These are phyloP conservation scores for Lanistes nyassanus DNA, from an alignment of 1,140 invertebrate genomes.

Conservation along the genomic window DNA sequence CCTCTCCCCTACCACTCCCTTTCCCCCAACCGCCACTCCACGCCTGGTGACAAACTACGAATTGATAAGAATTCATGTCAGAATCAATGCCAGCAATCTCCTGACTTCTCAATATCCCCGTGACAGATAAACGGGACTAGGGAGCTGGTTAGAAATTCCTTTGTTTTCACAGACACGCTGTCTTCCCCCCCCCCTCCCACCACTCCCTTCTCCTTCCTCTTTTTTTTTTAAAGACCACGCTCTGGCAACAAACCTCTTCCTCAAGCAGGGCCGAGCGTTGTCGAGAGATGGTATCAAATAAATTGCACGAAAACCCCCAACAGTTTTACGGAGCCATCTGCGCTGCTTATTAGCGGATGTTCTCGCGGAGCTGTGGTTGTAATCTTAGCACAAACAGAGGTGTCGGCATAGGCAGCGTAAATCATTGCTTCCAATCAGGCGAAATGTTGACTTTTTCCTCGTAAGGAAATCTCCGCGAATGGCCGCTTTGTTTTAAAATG, in stretches of 20 bases:
- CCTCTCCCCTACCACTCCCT: not conserved
- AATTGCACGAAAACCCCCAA: conserved; percentile 22
- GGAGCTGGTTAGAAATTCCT: conserved; percentile 18
- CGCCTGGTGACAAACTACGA: conserved; percentile 27
- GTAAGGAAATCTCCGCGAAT: not conserved
- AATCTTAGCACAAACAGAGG: conserved; percentile 24
- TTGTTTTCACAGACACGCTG: conserved; percentile 27
- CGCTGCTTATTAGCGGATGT: conserved; percentile 2
- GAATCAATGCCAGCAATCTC: conserved; percentile 25
- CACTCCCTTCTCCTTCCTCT: no score
- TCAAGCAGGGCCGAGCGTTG: not conserved
- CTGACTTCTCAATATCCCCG: conserved; percentile 10
- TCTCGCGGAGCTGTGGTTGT: conserved; percentile 20
- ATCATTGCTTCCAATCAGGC: conserved; percentile 24
- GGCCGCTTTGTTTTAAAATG: not conserved
- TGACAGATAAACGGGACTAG: conserved; percentile 23
- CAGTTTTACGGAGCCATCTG: conserved; percentile 16
- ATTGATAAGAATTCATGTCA: conserved; percentile 26
- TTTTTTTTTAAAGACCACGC: no score
- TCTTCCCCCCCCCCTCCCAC: no score
- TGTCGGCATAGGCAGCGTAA: conserved; percentile 4
- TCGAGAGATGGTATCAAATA: conserved; percentile 17
- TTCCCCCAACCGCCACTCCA: not conserved
- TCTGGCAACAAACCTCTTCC: conserved; percentile 21
- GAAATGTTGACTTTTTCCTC: conserved; percentile 3